These are phyloP conservation scores for Pantelozetes paolii DNA, from an alignment of 2,888 invertebrate genomes.

Conservation along the genomic window DNA sequence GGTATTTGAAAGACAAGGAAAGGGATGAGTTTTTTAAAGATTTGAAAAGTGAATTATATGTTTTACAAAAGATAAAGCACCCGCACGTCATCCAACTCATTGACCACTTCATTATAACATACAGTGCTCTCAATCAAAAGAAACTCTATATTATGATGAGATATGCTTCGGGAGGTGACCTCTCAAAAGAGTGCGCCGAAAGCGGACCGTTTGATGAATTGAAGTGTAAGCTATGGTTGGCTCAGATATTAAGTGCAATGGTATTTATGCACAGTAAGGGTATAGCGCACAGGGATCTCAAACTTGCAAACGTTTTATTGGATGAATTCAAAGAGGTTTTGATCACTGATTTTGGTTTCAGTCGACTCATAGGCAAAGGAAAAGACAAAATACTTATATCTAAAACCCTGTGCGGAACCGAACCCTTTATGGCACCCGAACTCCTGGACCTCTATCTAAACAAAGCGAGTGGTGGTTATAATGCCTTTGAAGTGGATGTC, in stretches of 20 bases:
- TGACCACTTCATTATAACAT: background rate
- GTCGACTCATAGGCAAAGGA: background rate
- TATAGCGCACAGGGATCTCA: constrained; percentile 41
- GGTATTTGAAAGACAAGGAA: background rate
- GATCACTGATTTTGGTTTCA: constrained; percentile 41
- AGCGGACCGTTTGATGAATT: constrained; percentile 7
- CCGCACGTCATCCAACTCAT: background rate
- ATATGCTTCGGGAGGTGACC: constrained; percentile 7
- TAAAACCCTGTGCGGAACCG: constrained; percentile 39
- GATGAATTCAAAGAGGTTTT: background rate
- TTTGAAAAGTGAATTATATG: background rate
- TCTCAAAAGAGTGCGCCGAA: constrained; percentile 52
- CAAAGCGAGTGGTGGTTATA: background rate
- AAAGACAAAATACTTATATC: constrained; percentile 2
- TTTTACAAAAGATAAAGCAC: background rate
- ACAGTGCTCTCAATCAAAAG: background rate
- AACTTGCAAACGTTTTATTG: constrained; percentile 36
- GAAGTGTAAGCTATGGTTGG: constrained; percentile 13
- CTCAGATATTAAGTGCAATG: constrained; percentile 36
- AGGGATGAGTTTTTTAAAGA: background rate
- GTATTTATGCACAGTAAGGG: constrained; percentile 28
- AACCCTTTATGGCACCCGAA: constrained; percentile 42
- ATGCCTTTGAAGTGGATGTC: background rate
- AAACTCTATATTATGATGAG: constrained; percentile 21
- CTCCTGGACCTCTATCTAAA: background rate